Evolutionary conservation across 2,113 vertebrate genomes (phyloP).

Genomic region (Perca flavescens): DNA sequence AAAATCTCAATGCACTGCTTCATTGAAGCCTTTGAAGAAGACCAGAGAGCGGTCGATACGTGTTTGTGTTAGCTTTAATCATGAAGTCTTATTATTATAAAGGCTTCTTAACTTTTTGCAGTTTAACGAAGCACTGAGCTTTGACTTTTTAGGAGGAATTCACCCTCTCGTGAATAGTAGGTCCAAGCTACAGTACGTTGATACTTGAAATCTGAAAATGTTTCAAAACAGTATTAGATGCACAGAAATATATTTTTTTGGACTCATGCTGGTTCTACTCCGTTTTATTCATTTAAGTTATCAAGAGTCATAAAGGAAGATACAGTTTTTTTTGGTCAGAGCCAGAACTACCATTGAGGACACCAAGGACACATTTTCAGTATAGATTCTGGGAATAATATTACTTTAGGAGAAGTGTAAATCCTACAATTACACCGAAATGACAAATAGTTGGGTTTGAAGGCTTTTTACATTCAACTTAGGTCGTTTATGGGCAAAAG

Average conservation of each 20-base stretch:
- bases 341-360: neutral
- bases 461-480: neutral
- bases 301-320: neutral
- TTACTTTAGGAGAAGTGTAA: neutral
- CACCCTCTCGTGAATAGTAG: neutral
- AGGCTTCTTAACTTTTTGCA: slow-evolving; percentile 9
- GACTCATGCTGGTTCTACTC: neutral
- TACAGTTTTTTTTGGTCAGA: neutral
- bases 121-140: neutral
- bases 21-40: slow-evolving; percentile 11
- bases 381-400: neutral
- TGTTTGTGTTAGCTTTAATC: slow-evolving; percentile 22
- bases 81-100: neutral
- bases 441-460: neutral
- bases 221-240: neutral
- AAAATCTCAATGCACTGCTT: neutral
- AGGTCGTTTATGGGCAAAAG: neutral
- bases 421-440: neutral
- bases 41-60: neutral
- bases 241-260: neutral
- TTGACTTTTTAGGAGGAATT: neutral
- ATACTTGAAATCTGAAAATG: neutral
- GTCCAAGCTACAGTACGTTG: neutral
- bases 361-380: neutral
- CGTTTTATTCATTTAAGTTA: slow-evolving; percentile 5